Evolutionary conservation across 2,113 vertebrate genomes (phyloP), one percentile per base, ranked within the genome.

Genomic region (Silurus meridionalis): DNA sequence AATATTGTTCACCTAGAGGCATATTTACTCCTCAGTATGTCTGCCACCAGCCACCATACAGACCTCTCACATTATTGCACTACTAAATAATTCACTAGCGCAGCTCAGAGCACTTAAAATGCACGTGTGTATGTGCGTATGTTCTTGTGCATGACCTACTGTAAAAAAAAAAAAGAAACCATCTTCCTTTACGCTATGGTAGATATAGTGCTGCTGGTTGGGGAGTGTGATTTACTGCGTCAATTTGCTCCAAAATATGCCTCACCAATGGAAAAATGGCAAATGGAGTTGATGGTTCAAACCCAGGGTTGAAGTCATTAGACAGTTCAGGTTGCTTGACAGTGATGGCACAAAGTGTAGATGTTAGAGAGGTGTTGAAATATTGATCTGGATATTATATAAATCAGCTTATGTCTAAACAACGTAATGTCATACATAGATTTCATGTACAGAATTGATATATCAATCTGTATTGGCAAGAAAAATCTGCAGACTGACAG

Each of bases 41-140:
- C 13, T 60, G 11, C 23, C 61, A 88, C 83, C 88, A 84, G 46
- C 83, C 82, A 84, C 86, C 83, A 88, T 79, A 83, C 83, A 84
- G 86, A 82, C 80, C 88, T 87, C 87, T 91, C 67, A 37, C 91
- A 93, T 94, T 93, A 92, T 93, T 89, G 90, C 63, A 82, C 37
- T 69, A 86, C 86, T 95, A 91, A 93, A 95, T 95, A 92, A 95
- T 95, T 94, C 89, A 94, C 86, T 37, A 64, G 63, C 15, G 81
- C 85, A 88, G 89, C 84, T n/a, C 78, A 71, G 85, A 89, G 90
- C 79, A 21, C 82, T 78, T 67, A 66, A 57, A 89, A 91, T 90
- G 85, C 85, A 72, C 82, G 53, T 75, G 63, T 66, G 74, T 60
- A 37, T 83, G 80, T 74, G 85, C 74, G 0, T 25, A 55, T 66